A percentile compares a stretch with the other conserved stretches of the same genome.
Evolutionary conservation across 1,140 invertebrate species (phyloP).

Genomic region (Papilio dardanus): DNA sequence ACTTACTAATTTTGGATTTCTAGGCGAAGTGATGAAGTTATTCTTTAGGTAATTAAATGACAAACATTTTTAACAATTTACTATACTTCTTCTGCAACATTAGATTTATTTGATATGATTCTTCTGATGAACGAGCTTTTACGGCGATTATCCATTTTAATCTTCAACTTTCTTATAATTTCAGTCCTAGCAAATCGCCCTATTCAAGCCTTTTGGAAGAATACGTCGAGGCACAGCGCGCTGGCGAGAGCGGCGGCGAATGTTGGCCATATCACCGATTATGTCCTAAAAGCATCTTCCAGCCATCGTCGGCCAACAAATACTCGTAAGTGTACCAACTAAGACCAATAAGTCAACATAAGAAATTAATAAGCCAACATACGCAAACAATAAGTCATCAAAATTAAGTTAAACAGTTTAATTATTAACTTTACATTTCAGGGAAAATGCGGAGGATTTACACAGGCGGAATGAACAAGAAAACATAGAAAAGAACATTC

Average conservation of each 20-base stretch:
- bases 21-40: slow-evolving; percentile 90
- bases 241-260: slow-evolving; percentile 89
- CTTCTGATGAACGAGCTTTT: neutral
- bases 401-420: neutral
- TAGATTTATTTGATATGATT: too few species aligned
- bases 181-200: slow-evolving; percentile 90
- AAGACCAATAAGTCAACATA: neutral
- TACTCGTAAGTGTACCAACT: slow-evolving; percentile 83
- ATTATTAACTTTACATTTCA: slow-evolving; percentile 49
- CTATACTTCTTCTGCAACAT: too few species aligned
- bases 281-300: slow-evolving; percentile 92
- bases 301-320: slow-evolving; percentile 84
- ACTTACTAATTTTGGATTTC: slow-evolving; percentile 88
- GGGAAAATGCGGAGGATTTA: slow-evolving; percentile 75
- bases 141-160: neutral
- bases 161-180: slow-evolving; percentile 42
- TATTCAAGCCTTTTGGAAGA: slow-evolving; percentile 87
- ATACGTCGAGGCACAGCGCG: slow-evolving; percentile 90
- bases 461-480: slow-evolving; percentile 72
- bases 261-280: slow-evolving; percentile 92
- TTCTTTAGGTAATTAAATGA: slow-evolving; percentile 88
- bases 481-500: slow-evolving; percentile 60
- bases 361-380: neutral
- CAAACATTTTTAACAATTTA: slow-evolving; percentile 36
- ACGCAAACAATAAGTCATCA: neutral